Conservation (phyloP, 2,888 invertebrate species). For the Notocelia uddmanniana region DNA sequence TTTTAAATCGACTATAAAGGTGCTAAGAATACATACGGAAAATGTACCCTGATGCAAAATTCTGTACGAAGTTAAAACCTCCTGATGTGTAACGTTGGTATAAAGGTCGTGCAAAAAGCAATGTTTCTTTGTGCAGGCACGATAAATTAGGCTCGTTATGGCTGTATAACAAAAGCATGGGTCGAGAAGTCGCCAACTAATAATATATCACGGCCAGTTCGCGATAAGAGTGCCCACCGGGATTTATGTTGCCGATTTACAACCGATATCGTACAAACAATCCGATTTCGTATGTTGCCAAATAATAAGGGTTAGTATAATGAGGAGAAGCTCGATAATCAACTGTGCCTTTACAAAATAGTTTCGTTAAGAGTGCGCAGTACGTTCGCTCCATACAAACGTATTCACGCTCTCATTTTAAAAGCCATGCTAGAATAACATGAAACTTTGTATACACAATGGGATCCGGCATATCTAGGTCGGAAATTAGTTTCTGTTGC, state of each 20-base stretch:
- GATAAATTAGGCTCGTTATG: slow-evolving; percentile 77
- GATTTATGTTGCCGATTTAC: slow-evolving; percentile 72
- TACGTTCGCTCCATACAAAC: too few species aligned
- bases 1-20: too few species aligned
- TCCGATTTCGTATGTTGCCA: slow-evolving; percentile 50
- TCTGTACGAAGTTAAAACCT: neutral
- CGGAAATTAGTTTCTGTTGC: too few species aligned
- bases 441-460: too few species aligned
- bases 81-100: slow-evolving; percentile 11
- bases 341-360: neutral
- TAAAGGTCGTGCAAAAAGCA: slow-evolving; percentile 48
- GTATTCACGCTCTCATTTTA: too few species aligned
- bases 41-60: neutral
- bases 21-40: neutral
- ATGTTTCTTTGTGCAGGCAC: slow-evolving; percentile 52
- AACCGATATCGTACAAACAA: slow-evolving; percentile 59
- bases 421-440: too few species aligned
- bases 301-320: slow-evolving; percentile 47
- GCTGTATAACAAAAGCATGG: slow-evolving; percentile 69
- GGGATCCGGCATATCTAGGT: too few species aligned
- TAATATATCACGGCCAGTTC: slow-evolving; percentile 66
- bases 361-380: neutral
- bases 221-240: slow-evolving; percentile 65
- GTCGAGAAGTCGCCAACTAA: slow-evolving; percentile 70
- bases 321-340: neutral